phyloP scores from a whole-genome alignment of 2,113 vertebrate genomes.

The Ranitomeya variabilis region DNA sequence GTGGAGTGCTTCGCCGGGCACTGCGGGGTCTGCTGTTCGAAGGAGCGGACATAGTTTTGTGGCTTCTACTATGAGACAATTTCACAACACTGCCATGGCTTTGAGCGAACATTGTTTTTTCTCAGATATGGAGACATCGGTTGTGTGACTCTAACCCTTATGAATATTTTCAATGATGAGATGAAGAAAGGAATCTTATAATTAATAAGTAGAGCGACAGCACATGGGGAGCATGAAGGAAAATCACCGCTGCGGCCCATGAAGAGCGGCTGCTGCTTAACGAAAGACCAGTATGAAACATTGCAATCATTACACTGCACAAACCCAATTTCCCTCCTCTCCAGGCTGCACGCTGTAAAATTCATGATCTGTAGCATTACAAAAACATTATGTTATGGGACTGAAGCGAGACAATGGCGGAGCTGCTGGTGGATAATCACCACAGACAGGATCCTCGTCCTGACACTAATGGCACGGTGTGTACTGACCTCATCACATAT shows the following conservation, averaged over 20 bases:
- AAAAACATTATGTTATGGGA: slow-evolving; percentile 56
- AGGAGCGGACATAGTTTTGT: no score
- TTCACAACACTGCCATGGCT: no score
- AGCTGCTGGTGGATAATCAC: not conserved
- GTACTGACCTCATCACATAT: no score
- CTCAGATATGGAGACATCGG: no score
- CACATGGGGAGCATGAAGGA: not conserved
- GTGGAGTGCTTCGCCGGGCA: no score
- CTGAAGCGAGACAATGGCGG: slow-evolving; percentile 1
- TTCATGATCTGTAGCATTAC: slow-evolving; percentile 57
- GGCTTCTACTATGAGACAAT: no score
- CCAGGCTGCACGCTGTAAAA: slow-evolving; percentile 39
- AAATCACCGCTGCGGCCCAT: not conserved
- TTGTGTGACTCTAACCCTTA: no score
- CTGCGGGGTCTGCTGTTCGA: no score
- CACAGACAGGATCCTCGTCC: not conserved
- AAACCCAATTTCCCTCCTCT: slow-evolving; percentile 50
- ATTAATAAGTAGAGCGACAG: not conserved
- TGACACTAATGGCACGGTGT: no score
- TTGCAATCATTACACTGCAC: slow-evolving; percentile 47
- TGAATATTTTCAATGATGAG: not conserved
- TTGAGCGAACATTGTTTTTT: no score
- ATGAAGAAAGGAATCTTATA: not conserved
- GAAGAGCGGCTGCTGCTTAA: slow-evolving; percentile 13
- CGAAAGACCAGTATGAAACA: slow-evolving; percentile 39